Evolutionary conservation across 1,140 invertebrate genomes (phyloP).

Genomic region (Colletes latitarsis): DNA sequence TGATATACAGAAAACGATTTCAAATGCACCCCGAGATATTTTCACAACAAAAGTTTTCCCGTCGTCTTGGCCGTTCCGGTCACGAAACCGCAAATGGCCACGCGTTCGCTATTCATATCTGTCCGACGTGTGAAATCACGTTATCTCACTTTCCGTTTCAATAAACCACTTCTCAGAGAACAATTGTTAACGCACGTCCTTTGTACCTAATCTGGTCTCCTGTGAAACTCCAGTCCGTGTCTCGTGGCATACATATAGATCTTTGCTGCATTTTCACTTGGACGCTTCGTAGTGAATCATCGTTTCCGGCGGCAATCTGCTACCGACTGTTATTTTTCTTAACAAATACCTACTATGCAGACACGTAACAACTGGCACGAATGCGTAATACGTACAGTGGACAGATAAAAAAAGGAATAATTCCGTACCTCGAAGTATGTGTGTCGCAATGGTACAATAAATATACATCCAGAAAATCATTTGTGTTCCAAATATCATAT

Average conservation of each 20-base stretch:
- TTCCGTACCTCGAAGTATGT: neutral
- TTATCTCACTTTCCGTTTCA: slow-evolving; percentile 56
- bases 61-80: neutral
- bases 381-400: neutral
- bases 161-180: slow-evolving; percentile 44
- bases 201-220: slow-evolving; percentile 41
- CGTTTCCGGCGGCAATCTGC: neutral
- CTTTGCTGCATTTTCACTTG: slow-evolving; percentile 42
- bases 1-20: no score
- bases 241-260: neutral
- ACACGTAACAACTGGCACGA: no score
- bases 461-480: no score
- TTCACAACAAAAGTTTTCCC: neutral
- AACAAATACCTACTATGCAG: neutral
- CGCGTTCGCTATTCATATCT: slow-evolving; percentile 9
- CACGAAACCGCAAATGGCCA: slow-evolving; percentile 10
- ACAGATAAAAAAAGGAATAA: neutral
- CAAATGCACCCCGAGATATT: neutral
- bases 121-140: slow-evolving; percentile 30
- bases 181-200: slow-evolving; percentile 31
- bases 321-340: slow-evolving; percentile 20
- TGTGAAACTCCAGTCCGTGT: slow-evolving; percentile 17
- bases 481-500: no score
- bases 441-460: no score
- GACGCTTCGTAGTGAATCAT: slow-evolving; percentile 38